Percentiles rank a stretch among this genome's conserved stretches.
phyloP scores from a whole-genome alignment of 2,888 invertebrate genomes.

The Tinea pellionella region DNA sequence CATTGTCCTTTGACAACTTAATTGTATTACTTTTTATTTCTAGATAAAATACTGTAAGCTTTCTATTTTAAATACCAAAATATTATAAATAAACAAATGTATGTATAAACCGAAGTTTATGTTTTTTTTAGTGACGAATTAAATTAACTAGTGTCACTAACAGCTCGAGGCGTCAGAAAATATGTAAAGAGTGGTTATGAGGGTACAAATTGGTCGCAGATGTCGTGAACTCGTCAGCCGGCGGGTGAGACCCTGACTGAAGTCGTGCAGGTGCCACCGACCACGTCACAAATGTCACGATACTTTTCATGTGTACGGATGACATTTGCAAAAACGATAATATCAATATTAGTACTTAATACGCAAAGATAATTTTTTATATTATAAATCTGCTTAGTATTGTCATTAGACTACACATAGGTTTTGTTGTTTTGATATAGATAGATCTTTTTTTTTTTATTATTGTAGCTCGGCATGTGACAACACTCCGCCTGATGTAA shows the following conservation, averaged over 20 bases:
- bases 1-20: too few species aligned
- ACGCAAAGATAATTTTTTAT: neutral
- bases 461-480: too few species aligned
- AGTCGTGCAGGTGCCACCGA: slow-evolving; percentile 15
- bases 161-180: slow-evolving; percentile 54
- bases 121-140: slow-evolving; percentile 15
- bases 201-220: slow-evolving; percentile 63
- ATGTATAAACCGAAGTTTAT: too few species aligned
- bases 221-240: slow-evolving; percentile 57
- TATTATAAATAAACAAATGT: too few species aligned
- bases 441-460: too few species aligned
- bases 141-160: slow-evolving; percentile 52
- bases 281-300: slow-evolving; percentile 15
- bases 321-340: neutral
- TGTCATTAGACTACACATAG: too few species aligned
- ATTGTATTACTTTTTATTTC: too few species aligned
- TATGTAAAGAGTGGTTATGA: slow-evolving; percentile 50
- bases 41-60: too few species aligned
- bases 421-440: too few species aligned
- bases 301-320: neutral
- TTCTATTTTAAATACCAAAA: too few species aligned
- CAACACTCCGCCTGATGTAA: too few species aligned
- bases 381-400: too few species aligned
- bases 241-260: slow-evolving; percentile 22
- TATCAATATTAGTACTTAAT: neutral